Percentiles rank a stretch among this genome's conserved stretches.
Conservation (phyloP, 2,888 invertebrate genomes). For the Nipponacmea schrenckii region DNA sequence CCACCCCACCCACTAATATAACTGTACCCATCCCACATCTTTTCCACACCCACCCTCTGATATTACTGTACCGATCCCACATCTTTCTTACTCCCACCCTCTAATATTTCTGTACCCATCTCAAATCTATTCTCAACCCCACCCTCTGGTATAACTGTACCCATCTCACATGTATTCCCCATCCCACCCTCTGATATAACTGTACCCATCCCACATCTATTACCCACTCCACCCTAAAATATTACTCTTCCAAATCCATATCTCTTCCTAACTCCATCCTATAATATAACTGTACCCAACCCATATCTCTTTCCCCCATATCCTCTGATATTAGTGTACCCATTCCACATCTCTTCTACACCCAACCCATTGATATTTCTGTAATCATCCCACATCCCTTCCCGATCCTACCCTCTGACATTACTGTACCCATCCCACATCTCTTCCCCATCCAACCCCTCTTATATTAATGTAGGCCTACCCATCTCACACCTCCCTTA, state of each 20-base stretch:
- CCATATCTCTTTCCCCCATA: neutral
- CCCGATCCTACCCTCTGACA: too few species aligned
- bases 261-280: neutral
- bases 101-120: constrained; percentile 57
- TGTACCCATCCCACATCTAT: neutral
- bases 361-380: too few species aligned
- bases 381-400: too few species aligned
- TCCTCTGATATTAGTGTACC: too few species aligned
- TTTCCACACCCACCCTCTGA: neutral
- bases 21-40: neutral
- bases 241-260: neutral
- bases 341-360: too few species aligned
- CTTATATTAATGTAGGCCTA: too few species aligned
- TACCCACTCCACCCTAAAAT: constrained; percentile 60
- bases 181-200: neutral
- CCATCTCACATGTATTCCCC: neutral
- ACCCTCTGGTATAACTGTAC: constrained; percentile 59
- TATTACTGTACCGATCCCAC: too few species aligned
- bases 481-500: neutral
- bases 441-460: neutral
- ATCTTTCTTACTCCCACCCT: constrained; percentile 12
- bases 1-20: constrained; percentile 60
- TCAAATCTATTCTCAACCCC: neutral
- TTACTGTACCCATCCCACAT: neutral
- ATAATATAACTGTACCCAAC: neutral